Conservation (phyloP, 2,113 vertebrate genomes). For the Peromyscus polionotus region DNA sequence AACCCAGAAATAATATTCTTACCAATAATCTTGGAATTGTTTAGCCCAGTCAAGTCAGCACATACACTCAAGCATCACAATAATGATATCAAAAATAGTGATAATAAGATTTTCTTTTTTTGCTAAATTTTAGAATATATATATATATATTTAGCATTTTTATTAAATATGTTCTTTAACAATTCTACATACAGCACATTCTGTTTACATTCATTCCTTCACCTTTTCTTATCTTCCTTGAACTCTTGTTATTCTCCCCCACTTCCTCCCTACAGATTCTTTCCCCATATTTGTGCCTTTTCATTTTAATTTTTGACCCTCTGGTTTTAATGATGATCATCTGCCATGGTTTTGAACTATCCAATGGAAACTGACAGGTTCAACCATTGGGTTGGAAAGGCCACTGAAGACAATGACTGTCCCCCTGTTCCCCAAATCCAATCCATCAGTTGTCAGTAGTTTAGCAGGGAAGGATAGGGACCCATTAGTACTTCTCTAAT, state of each 20-base stretch:
- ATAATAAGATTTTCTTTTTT: background rate
- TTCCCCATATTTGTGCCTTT: background rate
- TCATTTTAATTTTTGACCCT: background rate
- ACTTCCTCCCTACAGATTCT: background rate
- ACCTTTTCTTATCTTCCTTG: background rate
- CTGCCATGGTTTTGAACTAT: background rate
- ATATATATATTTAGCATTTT: background rate
- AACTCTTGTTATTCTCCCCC: background rate
- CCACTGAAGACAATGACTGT: background rate
- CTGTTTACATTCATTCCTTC: background rate
- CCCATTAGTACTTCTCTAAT: background rate
- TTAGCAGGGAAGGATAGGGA: background rate
- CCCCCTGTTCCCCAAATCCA: background rate
- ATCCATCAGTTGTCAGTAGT: background rate
- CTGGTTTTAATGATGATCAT: background rate
- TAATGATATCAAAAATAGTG: background rate
- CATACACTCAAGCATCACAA: background rate
- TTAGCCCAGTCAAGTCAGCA: background rate
- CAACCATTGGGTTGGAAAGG: background rate
- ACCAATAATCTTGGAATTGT: background rate
- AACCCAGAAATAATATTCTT: background rate
- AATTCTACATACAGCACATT: background rate
- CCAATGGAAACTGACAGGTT: background rate
- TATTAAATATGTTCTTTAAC: background rate
- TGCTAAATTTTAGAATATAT: background rate